Conservation (phyloP, 2,888 invertebrate species). For the Priocnemis perturbator region DNA sequence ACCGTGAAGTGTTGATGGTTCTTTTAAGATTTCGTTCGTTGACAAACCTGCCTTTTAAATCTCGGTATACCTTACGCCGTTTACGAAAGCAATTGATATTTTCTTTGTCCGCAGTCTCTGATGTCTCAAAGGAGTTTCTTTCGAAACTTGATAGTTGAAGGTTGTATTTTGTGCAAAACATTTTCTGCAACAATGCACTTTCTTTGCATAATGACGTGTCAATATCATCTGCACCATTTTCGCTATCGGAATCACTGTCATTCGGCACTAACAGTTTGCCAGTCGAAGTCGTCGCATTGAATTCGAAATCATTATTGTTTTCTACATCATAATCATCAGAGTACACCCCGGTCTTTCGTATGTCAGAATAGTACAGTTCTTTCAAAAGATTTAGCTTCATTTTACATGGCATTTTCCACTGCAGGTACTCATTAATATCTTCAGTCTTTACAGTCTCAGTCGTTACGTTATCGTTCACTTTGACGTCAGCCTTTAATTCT, state of each 20-base stretch:
- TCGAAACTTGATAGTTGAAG: constrained; percentile 49
- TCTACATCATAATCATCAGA: constrained; percentile 2
- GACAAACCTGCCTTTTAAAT: constrained; percentile 37
- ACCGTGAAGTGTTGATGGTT: too few relatives aligned
- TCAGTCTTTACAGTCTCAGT: constrained; percentile 31
- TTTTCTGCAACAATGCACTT: constrained; percentile 16
- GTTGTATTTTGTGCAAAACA: constrained; percentile 50
- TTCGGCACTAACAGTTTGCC: constrained; percentile 60
- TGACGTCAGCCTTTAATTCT: constrained; percentile 50
- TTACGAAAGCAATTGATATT: too few relatives aligned
- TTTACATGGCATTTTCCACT: constrained; percentile 54
- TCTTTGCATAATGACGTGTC: constrained; percentile 9
- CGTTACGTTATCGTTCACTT: constrained; percentile 34
- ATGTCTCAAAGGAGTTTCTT: constrained; percentile 26
- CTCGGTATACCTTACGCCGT: constrained; percentile 2
- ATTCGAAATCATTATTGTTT: constrained; percentile 57
- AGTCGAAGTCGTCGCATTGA: constrained; percentile 53
- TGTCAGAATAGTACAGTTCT: constrained; percentile 21
- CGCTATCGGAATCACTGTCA: constrained; percentile 46
- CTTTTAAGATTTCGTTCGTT: neutral
- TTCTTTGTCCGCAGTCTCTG: neutral
- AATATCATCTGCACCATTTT: constrained; percentile 1
- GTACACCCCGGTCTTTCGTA: too few relatives aligned
- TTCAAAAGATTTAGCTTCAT: constrained; percentile 54
- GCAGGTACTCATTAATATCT: constrained; percentile 59